phyloP scores from a whole-genome alignment of 2,113 vertebrate genomes.

The Cairina moschata region DNA sequence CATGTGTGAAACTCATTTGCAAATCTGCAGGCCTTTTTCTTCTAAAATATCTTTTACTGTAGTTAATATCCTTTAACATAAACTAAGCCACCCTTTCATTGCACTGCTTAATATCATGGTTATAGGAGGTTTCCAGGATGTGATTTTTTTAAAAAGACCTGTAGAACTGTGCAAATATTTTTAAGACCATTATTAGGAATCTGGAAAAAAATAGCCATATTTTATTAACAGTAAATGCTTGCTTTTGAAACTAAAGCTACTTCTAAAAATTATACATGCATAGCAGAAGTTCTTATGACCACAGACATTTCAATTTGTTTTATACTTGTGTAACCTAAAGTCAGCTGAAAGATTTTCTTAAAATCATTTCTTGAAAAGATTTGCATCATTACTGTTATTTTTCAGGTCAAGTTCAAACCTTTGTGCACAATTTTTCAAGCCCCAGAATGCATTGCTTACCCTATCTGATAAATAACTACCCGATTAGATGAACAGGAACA shows the following conservation, averaged over 20 bases:
- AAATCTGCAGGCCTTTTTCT: constrained; percentile 24
- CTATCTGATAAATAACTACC: neutral
- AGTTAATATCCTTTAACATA: neutral
- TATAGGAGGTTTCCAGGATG: neutral
- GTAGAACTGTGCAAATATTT: constrained; percentile 40
- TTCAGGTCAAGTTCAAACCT: constrained; percentile 41
- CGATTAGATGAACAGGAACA: constrained; percentile 28
- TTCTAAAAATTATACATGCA: constrained; percentile 50
- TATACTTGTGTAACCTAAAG: constrained; percentile 20
- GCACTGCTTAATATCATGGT: neutral
- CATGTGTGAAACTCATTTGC: constrained; percentile 34
- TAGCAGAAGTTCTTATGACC: constrained; percentile 42
- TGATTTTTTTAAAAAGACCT: constrained; percentile 51
- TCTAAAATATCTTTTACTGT: neutral
- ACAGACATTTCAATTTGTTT: constrained; percentile 59
- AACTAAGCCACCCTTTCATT: constrained; percentile 9
- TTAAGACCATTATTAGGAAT: constrained; percentile 42
- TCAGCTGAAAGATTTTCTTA: constrained; percentile 58
- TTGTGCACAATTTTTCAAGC: constrained; percentile 15
- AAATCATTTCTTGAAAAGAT: constrained; percentile 59
- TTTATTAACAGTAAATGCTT: constrained; percentile 46
- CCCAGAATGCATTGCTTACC: neutral
- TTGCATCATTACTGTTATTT: constrained; percentile 24
- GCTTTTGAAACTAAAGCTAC: constrained; percentile 58
- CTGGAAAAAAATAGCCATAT: constrained; percentile 4